Conservation (phyloP, 2,797 vertebrate species). For the Gallinago solitaria region DNA sequence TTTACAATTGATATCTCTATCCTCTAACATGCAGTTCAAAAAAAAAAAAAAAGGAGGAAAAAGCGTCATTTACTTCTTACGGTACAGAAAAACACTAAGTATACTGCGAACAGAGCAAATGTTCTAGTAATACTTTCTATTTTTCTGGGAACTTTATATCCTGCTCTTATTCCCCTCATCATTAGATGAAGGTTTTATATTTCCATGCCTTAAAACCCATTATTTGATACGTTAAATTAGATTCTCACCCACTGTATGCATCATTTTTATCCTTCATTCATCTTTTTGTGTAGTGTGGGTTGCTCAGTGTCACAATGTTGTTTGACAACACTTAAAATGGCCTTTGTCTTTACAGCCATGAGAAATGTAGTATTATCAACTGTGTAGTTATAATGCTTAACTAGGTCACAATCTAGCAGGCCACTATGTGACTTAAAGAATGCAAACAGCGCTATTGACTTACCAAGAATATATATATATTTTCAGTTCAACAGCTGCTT, state of each 20-base stretch:
- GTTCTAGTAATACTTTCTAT: accelerated
- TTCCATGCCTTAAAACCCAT: not conserved
- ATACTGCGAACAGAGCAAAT: no score
- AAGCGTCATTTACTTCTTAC: not conserved
- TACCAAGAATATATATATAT: not conserved
- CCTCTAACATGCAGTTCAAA: not conserved
- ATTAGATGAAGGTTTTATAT: not conserved
- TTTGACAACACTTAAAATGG: not conserved
- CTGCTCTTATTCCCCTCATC: not conserved
- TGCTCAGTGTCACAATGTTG: accelerated
- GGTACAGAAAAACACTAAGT: not conserved
- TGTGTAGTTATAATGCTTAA: not conserved
- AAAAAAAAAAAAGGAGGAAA: not conserved
- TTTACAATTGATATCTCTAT: not conserved
- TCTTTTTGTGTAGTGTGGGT: not conserved
- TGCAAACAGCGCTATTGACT: not conserved
- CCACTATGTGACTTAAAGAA: not conserved
- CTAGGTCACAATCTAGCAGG: not conserved
- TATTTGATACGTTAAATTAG: not conserved
- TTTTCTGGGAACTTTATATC: not conserved
- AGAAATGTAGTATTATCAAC: not conserved
- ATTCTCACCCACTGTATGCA: not conserved
- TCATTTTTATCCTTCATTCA: not conserved
- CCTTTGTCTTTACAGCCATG: not conserved
- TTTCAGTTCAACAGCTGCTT: not conserved